Evolutionary conservation across 2,797 vertebrate species (phyloP).

Genomic region (Novumbra hubbsi): DNA sequence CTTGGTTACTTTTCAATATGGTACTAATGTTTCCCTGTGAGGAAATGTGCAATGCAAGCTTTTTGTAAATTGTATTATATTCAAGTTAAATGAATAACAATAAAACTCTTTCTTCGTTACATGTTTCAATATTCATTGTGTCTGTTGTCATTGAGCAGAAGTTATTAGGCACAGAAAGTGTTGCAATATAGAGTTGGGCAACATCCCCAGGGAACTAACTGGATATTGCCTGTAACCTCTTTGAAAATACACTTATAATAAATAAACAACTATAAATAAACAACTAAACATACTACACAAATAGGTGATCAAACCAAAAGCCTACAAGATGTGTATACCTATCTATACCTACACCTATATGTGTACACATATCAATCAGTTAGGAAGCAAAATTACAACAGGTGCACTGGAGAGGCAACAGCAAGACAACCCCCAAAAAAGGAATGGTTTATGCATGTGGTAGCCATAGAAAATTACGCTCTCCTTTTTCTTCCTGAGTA

Average conservation of each 20-base stretch:
- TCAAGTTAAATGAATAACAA: not conserved
- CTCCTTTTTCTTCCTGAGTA: no score
- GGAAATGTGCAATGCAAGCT: not conserved
- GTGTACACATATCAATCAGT: no score
- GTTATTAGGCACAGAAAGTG: not conserved
- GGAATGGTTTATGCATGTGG: no score
- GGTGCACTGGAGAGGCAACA: no score
- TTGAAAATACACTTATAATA: conserved; percentile 2
- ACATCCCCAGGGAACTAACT: conserved; percentile 8
- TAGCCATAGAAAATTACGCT: no score
- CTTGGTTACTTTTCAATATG: not conserved
- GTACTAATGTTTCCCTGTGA: not conserved
- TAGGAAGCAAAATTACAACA: no score
- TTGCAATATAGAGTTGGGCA: not conserved
- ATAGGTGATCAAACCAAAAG: not conserved
- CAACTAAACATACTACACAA: not conserved
- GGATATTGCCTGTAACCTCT: not conserved
- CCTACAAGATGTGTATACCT: not conserved
- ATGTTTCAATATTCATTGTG: not conserved
- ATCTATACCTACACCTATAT: no score
- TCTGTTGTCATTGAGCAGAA: not conserved
- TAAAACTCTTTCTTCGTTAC: not conserved
- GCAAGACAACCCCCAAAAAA: no score
- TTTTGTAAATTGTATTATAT: conserved; percentile 14
- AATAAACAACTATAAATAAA: no score